Conservation (phyloP, 2,797 vertebrate genomes). For the Crax fasciolata region DNA sequence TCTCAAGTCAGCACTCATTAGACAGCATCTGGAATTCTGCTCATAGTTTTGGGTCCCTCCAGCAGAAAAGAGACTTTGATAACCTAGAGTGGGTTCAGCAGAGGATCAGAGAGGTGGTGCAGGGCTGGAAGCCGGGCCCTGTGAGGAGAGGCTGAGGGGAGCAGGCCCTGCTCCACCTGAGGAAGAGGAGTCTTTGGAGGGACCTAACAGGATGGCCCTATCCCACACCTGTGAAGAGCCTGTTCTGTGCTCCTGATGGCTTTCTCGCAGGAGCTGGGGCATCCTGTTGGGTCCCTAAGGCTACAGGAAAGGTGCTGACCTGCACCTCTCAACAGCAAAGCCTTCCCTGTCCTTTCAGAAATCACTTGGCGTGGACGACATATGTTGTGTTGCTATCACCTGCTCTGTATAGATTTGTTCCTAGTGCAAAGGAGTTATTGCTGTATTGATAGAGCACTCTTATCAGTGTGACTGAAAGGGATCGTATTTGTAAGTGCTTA, state of each 20-base stretch:
- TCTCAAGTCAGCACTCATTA: not conserved
- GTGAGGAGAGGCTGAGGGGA: not conserved
- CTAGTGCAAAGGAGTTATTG: not conserved
- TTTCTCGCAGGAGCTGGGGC: no score
- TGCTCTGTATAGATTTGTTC: not conserved
- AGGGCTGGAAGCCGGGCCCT: not conserved
- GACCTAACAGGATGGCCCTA: not conserved
- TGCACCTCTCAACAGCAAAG: not conserved
- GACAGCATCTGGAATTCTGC: not conserved
- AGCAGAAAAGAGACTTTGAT: not conserved
- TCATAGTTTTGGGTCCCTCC: not conserved
- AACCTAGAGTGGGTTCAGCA: not conserved
- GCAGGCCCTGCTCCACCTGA: not conserved
- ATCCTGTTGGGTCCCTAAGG: no score
- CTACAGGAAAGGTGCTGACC: not conserved
- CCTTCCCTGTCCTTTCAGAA: not conserved
- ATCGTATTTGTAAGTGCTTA: not conserved
- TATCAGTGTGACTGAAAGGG: not conserved
- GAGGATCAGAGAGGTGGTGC: not conserved
- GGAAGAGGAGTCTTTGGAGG: not conserved
- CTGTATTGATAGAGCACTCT: not conserved
- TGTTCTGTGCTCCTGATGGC: no score
- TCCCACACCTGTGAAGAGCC: not conserved
- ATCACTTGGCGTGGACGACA: no score
- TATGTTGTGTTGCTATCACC: not conserved